Evolutionary conservation across 1,140 invertebrate genomes (phyloP).

Genomic region (Zaprionus taronus): DNA sequence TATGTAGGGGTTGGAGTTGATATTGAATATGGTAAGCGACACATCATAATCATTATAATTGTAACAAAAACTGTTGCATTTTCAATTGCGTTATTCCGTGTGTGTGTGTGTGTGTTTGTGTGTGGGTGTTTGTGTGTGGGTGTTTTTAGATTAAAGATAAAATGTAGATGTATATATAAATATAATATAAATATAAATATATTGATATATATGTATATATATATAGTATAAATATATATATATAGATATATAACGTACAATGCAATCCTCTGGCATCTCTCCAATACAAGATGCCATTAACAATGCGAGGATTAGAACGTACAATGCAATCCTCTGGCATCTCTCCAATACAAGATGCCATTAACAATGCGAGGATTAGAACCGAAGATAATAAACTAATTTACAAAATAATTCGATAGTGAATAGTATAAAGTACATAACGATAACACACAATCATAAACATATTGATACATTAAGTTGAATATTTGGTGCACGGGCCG

Average conservation of each 20-base stretch:
- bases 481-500: constrained; percentile 4
- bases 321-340: background rate
- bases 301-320: constrained; percentile 12
- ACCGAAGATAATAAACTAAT: constrained; percentile 13
- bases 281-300: constrained; percentile 9
- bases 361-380: constrained; percentile 18
- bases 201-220: constrained; percentile 3
- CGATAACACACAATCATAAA: constrained; percentile 4
- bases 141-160: constrained; percentile 11
- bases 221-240: constrained; percentile 4
- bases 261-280: background rate
- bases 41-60: constrained; percentile 17
- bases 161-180: background rate
- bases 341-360: background rate
- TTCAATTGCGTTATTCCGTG: constrained; percentile 10
- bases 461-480: constrained; percentile 7
- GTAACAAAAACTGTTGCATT: constrained; percentile 21
- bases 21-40: constrained; percentile 24
- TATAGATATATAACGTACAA: constrained; percentile 8
- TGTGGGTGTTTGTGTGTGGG: background rate
- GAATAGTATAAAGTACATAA: constrained; percentile 17
- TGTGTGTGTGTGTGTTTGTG: background rate
- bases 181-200: constrained; percentile 7
- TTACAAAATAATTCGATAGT: constrained; percentile 17
- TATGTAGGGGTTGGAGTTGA: background rate